Base-by-base conservation (phyloP, 2,113 vertebrate species). In the Semnornis frantzii region DNA sequence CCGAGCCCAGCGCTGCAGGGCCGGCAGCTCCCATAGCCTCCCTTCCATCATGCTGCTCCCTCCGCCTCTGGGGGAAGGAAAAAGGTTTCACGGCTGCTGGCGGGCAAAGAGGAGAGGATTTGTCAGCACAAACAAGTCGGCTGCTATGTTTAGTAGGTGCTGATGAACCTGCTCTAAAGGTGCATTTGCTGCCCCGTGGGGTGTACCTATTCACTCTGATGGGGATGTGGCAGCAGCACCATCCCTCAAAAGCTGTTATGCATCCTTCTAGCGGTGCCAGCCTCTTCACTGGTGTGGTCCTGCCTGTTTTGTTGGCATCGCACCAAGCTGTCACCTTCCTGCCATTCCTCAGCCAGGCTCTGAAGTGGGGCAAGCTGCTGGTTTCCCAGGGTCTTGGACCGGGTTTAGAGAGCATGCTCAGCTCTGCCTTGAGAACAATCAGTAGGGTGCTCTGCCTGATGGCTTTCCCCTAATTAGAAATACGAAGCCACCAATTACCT, bases 331-430 rank as follows among this genome's bases (percentile, higher is more conserved):
- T 12, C 44, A 37, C 81, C 59, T 84, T 20, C 62, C 70, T 62
- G 37, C 62, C 17, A 55, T 23, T 70, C 37, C 59, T 2, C 0
- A 1, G 75, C 8, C 54, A 65, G 55, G 20, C 75, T 73, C 75
- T 39, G 31, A 39, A 64, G 60, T 0, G 0, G 6, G 11, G 9
- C 0, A 1, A 94, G 8, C 15, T 0, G 0, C 5, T 19, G 30
- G 1, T 46, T 83, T 92, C 57, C 42, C 48, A 58, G 20, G 30
- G 19, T 39, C 25, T 55, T 6, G 6, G 73, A 9, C 52, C 13
- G 10, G 3, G 9, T 44, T 79, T 7, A 48, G 21, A 20, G 6
- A 24, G 3, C 0, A 1, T 15, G 6, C 3, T 37, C 0, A 0
- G 16, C 65, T 59, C 78, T 63, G 13, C 9, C 33, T 85, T 8